Conservation (phyloP, 2,888 invertebrate species). For the Spisula solida region DNA sequence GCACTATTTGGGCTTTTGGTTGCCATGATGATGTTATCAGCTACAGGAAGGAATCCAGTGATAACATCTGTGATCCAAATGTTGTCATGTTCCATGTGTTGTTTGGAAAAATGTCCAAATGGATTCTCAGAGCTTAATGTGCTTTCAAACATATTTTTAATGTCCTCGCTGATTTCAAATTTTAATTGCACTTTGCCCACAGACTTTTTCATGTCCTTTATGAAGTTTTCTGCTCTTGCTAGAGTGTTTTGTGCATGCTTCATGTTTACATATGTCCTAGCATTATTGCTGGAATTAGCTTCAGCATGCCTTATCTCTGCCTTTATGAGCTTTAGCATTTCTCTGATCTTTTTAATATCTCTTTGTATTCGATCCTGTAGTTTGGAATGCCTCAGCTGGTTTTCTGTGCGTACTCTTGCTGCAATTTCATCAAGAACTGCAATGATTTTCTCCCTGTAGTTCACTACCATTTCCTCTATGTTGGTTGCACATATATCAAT, state of each 20-base stretch:
- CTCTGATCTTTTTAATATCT: neutral
- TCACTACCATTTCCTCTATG: neutral
- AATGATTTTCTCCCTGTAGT: constrained; percentile 4
- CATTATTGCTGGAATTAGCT: neutral
- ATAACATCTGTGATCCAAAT: neutral
- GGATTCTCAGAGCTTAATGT: neutral
- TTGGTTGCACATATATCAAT: neutral
- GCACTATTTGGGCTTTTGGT: neutral
- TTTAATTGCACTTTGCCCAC: constrained; percentile 15
- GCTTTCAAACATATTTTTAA: neutral
- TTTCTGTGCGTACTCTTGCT: neutral
- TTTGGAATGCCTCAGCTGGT: neutral
- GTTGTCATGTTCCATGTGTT: neutral
- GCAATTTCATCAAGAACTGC: constrained; percentile 14
- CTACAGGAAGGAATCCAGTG: neutral
- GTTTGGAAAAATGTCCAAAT: neutral
- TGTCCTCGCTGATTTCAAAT: neutral
- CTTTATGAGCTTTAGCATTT: neutral
- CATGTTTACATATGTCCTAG: constrained; percentile 1
- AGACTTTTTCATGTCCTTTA: neutral
- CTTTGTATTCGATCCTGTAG: constrained; percentile 2
- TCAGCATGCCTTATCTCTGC: neutral
- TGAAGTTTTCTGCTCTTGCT: neutral
- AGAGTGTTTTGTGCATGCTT: neutral
- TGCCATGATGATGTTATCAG: neutral